phyloP scores from a whole-genome alignment of 2,113 vertebrate genomes.

The Eulemur rufifrons region DNA sequence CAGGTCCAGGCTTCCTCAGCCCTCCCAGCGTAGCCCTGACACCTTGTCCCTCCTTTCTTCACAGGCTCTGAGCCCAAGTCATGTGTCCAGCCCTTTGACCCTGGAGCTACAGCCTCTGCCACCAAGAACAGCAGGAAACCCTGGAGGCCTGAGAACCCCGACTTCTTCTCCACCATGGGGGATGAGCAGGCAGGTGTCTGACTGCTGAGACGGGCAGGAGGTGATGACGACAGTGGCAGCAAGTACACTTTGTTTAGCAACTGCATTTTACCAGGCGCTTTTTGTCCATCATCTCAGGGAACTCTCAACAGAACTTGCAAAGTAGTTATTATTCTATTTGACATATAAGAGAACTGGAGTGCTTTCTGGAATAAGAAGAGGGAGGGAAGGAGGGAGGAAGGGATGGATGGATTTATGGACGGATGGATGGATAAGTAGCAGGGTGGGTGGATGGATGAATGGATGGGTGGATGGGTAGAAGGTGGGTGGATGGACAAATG shows the following conservation, averaged over 20 bases:
- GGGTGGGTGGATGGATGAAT: background rate
- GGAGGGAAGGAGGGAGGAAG: too few species aligned
- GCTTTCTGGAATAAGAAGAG: background rate
- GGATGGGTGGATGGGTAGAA: too few species aligned
- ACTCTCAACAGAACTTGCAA: too few species aligned
- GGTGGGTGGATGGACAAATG: background rate
- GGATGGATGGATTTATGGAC: background rate
- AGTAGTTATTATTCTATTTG: background rate
- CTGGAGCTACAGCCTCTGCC: background rate
- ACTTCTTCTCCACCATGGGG: slow-evolving; percentile 31
- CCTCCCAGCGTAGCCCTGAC: background rate
- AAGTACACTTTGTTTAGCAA: background rate
- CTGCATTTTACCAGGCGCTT: background rate
- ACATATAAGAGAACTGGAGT: background rate
- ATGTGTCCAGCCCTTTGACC: slow-evolving; percentile 37
- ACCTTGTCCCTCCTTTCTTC: background rate
- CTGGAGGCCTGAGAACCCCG: slow-evolving; percentile 19
- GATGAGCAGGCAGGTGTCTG: slow-evolving; percentile 68
- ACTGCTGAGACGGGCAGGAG: background rate
- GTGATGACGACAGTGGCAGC: background rate
- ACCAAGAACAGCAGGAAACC: background rate
- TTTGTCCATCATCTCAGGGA: background rate
- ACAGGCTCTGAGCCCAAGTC: slow-evolving; percentile 71
- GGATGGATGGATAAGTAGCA: too few species aligned
- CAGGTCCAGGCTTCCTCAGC: background rate